These are phyloP conservation scores for Chalcosyrphus nemorum DNA, from an alignment of 2,888 invertebrate genomes.

Conservation along the genomic window DNA sequence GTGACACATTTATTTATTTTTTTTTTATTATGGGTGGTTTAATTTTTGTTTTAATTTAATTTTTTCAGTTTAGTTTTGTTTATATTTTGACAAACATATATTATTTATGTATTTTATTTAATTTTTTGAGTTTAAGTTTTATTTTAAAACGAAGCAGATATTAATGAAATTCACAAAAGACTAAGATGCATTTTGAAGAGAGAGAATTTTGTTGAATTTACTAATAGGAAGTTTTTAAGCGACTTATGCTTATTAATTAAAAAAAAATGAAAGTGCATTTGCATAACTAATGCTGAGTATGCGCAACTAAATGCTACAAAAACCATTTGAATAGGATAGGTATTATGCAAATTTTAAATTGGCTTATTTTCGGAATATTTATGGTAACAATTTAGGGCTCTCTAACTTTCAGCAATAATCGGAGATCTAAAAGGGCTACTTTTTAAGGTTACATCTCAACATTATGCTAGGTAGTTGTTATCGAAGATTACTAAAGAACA, in stretches of 20 bases:
- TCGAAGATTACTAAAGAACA: too few species aligned
- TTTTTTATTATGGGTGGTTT: conserved; percentile 64
- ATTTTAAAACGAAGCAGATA: conserved; percentile 39
- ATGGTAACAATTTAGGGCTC: too few species aligned
- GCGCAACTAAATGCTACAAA: conserved; percentile 59
- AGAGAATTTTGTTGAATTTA: conserved; percentile 37
- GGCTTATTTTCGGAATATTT: not conserved
- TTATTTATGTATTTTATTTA: conserved; percentile 6
- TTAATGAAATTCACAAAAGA: conserved; percentile 70
- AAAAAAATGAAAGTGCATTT: too few species aligned
- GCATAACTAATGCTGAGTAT: conserved; percentile 56
- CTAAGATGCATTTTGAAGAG: conserved; percentile 68
- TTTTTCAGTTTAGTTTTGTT: conserved; percentile 41
- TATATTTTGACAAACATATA: conserved; percentile 3
- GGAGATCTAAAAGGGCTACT: too few species aligned
- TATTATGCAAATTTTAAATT: not conserved
- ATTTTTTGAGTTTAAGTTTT: conserved; percentile 18
- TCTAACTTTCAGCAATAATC: not conserved
- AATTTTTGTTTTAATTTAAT: conserved; percentile 1
- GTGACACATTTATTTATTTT: conserved; percentile 53
- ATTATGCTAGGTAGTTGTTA: too few species aligned
- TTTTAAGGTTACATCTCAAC: too few species aligned
- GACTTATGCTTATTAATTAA: conserved; percentile 8
- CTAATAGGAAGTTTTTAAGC: conserved; percentile 47
- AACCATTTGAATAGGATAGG: too few species aligned